Evolutionary conservation across 2,113 vertebrate genomes (phyloP), one percentile per base, ranked within the genome.

Genomic region (Syngnathus scovelli): DNA sequence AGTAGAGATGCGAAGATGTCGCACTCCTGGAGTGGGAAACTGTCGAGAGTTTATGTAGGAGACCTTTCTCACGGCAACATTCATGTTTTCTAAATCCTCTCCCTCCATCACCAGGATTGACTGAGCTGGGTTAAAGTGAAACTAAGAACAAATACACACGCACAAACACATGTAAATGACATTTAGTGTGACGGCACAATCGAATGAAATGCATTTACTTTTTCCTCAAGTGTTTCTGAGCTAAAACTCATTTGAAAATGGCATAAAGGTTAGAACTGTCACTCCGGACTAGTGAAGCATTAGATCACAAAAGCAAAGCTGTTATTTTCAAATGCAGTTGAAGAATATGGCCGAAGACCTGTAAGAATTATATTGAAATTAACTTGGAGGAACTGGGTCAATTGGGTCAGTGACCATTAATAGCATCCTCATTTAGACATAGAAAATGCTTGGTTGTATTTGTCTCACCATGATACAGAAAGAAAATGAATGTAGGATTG

Each of bases 11-110:
- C 89, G 94, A 74, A 98, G 92, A 54, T 79, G 92, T 44, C 96
- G 89, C 56, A 94, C 61, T 0, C 97, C 96, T 33, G 94, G 88
- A 0, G 94, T 96, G 13, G 96, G 96, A 75, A 98, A 98, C 91
- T 98, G 95, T 70, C 94, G 92, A 37, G 95, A 98, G 87, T 99
- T 99, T 88, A 99, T 97, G 91, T 98, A 99, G 78, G 96, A 96
- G 68, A 98, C 94, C 82, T 95, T 98, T 87, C 75, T 92, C 62
- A 98, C 91, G 38, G 95, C 96, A 12, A 71, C 85, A 85, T 96
- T 96, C 85, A 96, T 92, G 84, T 93, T 94, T 79, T 93, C 94
- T 83, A 96, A 88, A 86, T 99, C 95, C 61, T 98, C 95, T 58
- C 94, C 95, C 87, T 98, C 96, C 92, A 98, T 95, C 68, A 98